Evolutionary conservation across 1,140 invertebrate genomes (phyloP).

Genomic region (Aricia agestis): DNA sequence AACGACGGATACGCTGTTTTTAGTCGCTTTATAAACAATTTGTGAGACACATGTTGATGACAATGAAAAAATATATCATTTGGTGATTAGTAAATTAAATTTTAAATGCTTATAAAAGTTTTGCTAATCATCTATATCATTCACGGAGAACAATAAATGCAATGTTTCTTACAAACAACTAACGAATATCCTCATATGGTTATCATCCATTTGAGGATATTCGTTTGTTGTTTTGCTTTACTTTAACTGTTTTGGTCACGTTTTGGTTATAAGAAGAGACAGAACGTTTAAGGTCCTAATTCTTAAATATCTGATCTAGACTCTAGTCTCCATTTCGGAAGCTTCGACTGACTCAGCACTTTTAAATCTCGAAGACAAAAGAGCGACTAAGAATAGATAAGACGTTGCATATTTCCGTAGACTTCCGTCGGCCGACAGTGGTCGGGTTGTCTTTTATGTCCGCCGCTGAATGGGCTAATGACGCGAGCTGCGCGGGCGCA

Average conservation of each 20-base stretch:
- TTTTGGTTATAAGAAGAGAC: neutral
- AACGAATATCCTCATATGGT: too few species aligned
- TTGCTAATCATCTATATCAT: neutral
- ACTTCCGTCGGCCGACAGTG: constrained; percentile 59
- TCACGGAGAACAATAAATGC: too few species aligned
- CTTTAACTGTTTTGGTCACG: neutral
- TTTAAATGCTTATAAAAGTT: neutral
- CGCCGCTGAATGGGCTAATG: constrained; percentile 61
- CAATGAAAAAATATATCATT: constrained; percentile 20
- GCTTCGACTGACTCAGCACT: constrained; percentile 14
- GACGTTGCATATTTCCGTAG: constrained; percentile 45
- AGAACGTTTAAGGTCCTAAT: neutral
- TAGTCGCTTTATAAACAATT: constrained; percentile 44
- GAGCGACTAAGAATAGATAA: constrained; percentile 29
- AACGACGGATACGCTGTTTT: constrained; percentile 38
- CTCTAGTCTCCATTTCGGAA: neutral
- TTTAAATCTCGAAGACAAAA: constrained; percentile 26
- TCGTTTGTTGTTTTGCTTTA: too few species aligned
- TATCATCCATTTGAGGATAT: too few species aligned
- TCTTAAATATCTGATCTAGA: neutral
- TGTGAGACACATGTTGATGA: constrained; percentile 35
- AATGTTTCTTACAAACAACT: too few species aligned
- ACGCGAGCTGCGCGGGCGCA: constrained; percentile 47
- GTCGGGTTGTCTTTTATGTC: constrained; percentile 64
- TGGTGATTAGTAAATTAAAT: neutral